phyloP scores from a whole-genome alignment of 2,113 vertebrate species.

The Castor canadensis region DNA sequence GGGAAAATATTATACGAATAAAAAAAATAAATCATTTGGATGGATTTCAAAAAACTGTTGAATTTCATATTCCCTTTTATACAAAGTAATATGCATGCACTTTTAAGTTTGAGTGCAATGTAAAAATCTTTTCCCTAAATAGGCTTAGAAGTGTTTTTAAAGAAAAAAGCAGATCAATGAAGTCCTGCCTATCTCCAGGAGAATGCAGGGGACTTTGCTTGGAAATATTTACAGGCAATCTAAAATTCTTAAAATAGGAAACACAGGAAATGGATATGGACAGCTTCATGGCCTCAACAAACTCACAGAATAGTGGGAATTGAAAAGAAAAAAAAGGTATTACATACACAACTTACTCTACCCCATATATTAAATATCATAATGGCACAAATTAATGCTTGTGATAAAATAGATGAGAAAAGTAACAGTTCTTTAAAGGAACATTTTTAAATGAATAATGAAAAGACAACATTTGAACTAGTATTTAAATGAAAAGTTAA shows the following conservation, averaged over 20 bases:
- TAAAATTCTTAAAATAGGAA: not conserved
- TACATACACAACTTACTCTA: not conserved
- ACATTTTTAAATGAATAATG: not conserved
- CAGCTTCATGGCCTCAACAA: not conserved
- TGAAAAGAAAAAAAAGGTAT: not conserved
- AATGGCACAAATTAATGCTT: not conserved
- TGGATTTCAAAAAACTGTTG: slow-evolving; percentile 27
- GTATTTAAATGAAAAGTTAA: not conserved
- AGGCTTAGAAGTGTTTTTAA: not conserved
- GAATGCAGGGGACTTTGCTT: not conserved
- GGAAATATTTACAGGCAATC: not conserved
- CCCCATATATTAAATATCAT: not conserved
- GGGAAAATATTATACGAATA: not conserved
- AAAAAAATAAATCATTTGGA: not conserved
- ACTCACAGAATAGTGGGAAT: not conserved
- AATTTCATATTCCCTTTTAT: slow-evolving; percentile 20
- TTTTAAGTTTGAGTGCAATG: not conserved
- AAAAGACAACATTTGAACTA: not conserved
- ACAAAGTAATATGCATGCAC: not conserved
- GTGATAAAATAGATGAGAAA: not conserved
- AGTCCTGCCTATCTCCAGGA: not conserved
- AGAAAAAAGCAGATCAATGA: not conserved
- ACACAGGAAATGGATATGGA: not conserved
- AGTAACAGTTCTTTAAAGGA: not conserved
- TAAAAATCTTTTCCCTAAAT: not conserved